Evolutionary conservation across 2,888 invertebrate genomes (phyloP), one percentile per base, ranked within the genome.

Genomic region (Schizotus pectinicornis): DNA sequence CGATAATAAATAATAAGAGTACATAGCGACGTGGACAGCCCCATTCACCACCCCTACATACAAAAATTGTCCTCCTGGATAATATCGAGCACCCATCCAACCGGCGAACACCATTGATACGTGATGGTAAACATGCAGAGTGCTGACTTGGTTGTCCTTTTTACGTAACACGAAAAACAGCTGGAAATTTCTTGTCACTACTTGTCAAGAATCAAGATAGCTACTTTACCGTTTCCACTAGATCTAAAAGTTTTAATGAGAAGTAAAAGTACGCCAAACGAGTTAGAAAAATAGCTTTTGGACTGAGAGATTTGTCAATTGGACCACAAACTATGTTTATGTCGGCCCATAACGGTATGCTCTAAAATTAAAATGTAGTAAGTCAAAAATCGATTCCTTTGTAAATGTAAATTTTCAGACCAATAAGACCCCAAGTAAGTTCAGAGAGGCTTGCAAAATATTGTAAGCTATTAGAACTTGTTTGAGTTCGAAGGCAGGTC

Each of bases 81-180:
- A 68, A 65, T 83, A 87, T 77, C 86, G 88, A 3, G 77, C 72
- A 5, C 79, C 83, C 9, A 77, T 76, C 86, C 89, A 91, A 58
- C 82, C 80, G 0, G 85, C 83, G 9, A 86, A 43, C 0, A 88
- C 84, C 91, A 92, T 92, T 0, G 90, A 89, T 0, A 86, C 82
- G 73, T 93, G 92, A 77, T 92, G 92, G 71, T 92, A 91, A 6
- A 92, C 85, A 72, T 93, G 92, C 34, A 93, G 82, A 71, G 91
- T 91, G 1, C 91, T 84, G 22, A 92, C 84, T 80, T 92, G 92
- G 56, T 85, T 87, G 65, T 88, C 84, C 71, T 91, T 91, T 77
- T 92, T 92, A 56, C 91, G 82, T 65, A 92, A 78, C 13, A 90
- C 85, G 79, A 54, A 52, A 9, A 56, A 53, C 6, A 53, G 22